phyloP scores from a whole-genome alignment of 2,888 invertebrate species.

The Ceraclea dissimilis region DNA sequence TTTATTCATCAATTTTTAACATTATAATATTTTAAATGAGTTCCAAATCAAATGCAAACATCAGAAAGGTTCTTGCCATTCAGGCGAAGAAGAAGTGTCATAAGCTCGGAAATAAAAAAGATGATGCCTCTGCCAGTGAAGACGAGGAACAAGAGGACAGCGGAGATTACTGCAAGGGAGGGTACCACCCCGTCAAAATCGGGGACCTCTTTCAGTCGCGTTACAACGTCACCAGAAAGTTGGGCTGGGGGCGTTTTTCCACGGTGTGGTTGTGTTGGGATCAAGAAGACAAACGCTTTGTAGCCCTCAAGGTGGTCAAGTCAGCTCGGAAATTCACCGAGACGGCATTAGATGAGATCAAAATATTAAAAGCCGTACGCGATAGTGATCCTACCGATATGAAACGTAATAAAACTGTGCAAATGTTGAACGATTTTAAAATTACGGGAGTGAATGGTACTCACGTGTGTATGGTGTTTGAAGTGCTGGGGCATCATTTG shows the following conservation, averaged over 20 bases:
- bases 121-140: slow-evolving; percentile 69
- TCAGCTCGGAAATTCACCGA: slow-evolving; percentile 98
- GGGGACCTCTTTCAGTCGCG: slow-evolving; percentile 91
- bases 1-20: no score
- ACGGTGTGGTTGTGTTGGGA: slow-evolving; percentile 99
- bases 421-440: slow-evolving; percentile 96
- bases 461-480: slow-evolving; percentile 99
- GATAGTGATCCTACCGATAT: slow-evolving; percentile 89
- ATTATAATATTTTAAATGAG: slow-evolving; percentile 60
- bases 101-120: slow-evolving; percentile 79
- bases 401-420: slow-evolving; percentile 93
- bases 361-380: slow-evolving; percentile 90
- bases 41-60: slow-evolving; percentile 85
- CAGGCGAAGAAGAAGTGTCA: slow-evolving; percentile 89
- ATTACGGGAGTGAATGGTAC: slow-evolving; percentile 97
- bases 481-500: slow-evolving; percentile 96
- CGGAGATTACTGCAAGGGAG: slow-evolving; percentile 94
- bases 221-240: slow-evolving; percentile 94
- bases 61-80: slow-evolving; percentile 83
- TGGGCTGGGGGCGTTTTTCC: slow-evolving; percentile 99
- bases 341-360: slow-evolving; percentile 98
- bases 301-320: slow-evolving; percentile 98
- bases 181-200: slow-evolving; percentile 98
- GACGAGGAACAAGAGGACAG: slow-evolving; percentile 98
- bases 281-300: slow-evolving; percentile 87